These are phyloP conservation scores for Chamaetylas fuelleborni DNA, from an alignment of 2,113 vertebrate genomes.

Conservation along the genomic window DNA sequence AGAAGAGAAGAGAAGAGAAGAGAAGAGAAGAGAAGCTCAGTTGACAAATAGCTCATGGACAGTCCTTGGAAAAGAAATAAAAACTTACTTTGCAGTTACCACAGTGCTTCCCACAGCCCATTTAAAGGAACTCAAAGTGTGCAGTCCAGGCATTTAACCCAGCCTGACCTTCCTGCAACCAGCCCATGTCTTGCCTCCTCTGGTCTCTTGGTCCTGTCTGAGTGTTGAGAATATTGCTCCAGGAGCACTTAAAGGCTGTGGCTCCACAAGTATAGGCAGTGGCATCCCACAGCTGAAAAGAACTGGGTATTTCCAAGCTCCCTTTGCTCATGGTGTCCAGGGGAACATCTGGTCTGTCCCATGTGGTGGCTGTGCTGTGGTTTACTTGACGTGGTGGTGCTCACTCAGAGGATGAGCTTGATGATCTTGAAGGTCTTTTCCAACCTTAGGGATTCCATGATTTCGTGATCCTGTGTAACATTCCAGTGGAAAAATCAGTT, in stretches of 20 bases:
- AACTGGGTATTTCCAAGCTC: neutral
- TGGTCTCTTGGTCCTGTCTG: neutral
- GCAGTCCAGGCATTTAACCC: neutral
- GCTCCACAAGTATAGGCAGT: neutral
- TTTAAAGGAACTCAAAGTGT: neutral
- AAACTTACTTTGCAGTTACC: neutral
- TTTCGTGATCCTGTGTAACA: fast-evolving
- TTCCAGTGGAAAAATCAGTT: neutral
- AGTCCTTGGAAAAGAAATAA: neutral
- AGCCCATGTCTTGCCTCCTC: neutral
- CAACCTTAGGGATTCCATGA: fast-evolving
- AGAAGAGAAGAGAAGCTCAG: too few relatives aligned
- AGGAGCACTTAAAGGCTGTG: neutral
- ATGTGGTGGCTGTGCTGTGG: fast-evolving
- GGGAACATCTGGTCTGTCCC: neutral
- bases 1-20: fast-evolving
- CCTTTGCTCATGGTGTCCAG: neutral
- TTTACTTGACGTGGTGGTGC: fast-evolving
- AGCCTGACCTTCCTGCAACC: neutral
- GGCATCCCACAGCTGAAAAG: neutral
- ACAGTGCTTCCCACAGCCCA: neutral
- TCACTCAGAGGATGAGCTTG: neutral
- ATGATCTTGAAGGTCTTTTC: neutral
- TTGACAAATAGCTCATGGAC: neutral
- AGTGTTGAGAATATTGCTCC: neutral